Conservation (phyloP, 1,140 invertebrate species). For the Pollicipes pollicipes region DNA sequence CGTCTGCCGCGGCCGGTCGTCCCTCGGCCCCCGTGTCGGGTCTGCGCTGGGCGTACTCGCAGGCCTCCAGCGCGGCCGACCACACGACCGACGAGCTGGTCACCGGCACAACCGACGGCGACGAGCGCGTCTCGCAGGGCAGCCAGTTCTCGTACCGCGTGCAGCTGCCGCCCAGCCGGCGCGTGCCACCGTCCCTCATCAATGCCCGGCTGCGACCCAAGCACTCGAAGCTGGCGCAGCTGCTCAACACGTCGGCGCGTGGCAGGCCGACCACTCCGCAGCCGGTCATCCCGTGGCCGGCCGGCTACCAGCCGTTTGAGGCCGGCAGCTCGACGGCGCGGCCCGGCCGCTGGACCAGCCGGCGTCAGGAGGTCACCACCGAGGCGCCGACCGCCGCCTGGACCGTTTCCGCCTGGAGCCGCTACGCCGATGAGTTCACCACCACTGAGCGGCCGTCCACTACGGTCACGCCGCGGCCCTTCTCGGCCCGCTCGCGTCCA, state of each 20-base stretch:
- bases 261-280: background rate
- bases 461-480: too few relatives aligned
- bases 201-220: background rate
- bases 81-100: background rate
- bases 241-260: background rate
- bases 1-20: too few relatives aligned
- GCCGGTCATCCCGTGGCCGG: background rate
- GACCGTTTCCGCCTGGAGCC: background rate
- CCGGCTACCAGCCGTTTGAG: background rate
- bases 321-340: background rate
- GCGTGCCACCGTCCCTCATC: background rate
- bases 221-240: background rate
- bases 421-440: background rate
- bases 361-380: background rate
- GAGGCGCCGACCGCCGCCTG: background rate
- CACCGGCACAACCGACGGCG: background rate
- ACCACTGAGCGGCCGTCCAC: background rate
- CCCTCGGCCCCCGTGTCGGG: background rate
- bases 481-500: background rate
- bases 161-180: background rate
- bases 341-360: background rate
- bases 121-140: background rate
- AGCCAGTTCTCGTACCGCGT: background rate
- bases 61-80: background rate
- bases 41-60: background rate